Percentiles rank a stretch among this genome's conserved stretches.
Evolutionary conservation across 2,888 invertebrate species (phyloP).

Genomic region (Drosophila greeni): DNA sequence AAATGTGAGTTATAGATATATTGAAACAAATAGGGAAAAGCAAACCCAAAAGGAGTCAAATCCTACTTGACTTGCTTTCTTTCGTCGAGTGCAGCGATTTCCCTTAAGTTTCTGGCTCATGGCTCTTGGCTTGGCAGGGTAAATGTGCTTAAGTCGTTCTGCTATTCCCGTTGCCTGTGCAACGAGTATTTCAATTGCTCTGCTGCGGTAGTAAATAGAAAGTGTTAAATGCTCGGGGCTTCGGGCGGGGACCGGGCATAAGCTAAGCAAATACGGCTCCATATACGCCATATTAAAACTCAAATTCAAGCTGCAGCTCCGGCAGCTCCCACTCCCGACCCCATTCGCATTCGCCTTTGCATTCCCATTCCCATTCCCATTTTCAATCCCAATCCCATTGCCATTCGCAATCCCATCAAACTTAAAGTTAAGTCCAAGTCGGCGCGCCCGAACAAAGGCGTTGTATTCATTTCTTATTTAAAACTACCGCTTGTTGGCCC

Average conservation of each 20-base stretch:
- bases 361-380: constrained; percentile 1
- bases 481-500: constrained; percentile 42
- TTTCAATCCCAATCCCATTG: constrained; percentile 24
- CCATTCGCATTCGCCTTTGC: constrained; percentile 1
- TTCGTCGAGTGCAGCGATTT: constrained; percentile 13
- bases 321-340: background rate
- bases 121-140: constrained; percentile 50
- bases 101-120: constrained; percentile 20
- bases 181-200: constrained; percentile 30
- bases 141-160: constrained; percentile 61
- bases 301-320: constrained; percentile 35
- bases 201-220: constrained; percentile 54
- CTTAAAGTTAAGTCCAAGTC: constrained; percentile 45
- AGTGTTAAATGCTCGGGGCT: constrained; percentile 62
- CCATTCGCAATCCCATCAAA: constrained; percentile 28
- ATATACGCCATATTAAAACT: constrained; percentile 40
- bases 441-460: constrained; percentile 49
- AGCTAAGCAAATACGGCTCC: constrained; percentile 45
- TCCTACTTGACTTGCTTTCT: background rate
- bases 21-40: background rate
- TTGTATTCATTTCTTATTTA: constrained; percentile 68
- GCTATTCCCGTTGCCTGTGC: constrained; percentile 15
- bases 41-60: background rate
- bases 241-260: constrained; percentile 24
- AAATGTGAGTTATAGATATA: background rate